Evolutionary conservation across 2,888 invertebrate species (phyloP), one percentile per base, ranked within the genome.

Genomic region (Chrysina gloriosa): DNA sequence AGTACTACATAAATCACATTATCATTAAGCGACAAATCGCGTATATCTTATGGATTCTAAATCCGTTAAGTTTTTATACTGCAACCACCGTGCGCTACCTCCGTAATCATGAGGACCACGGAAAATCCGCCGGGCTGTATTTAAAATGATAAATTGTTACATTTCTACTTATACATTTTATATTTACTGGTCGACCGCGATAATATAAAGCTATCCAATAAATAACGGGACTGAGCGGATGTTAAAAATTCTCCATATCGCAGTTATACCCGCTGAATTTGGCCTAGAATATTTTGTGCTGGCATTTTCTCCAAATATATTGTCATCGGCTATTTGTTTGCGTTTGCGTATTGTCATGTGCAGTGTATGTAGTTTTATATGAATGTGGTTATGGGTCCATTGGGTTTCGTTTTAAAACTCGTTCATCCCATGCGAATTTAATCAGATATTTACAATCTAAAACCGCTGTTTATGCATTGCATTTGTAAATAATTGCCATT

Each of bases 221-320:
- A 76, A 76, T 75, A 75, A 75, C 73, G 63, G 54, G 65, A 69
- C 66, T 63, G 70, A 70, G 70, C 71, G 72, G 71, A 73, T 70
- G 74, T 71, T 74, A 75, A 75, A 77, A 75, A 76, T 75, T 75
- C 36, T 64, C 71, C 72, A 68, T 75, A 74, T 75, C 74, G 72
- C 75, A 68, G 70, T 72, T 68, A 73, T 70, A 67, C 67, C 69
- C 72, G 70, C 71, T 71, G 75, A 77, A 77, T 76, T 77, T 74
- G 72, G 70, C 61, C 74, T 74, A 75, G 74, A 75, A 74, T 73
- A 75, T 75, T 71, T 73, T 69, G 70, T 65, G 68, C 56, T 54
- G 67, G 68, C 71, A 25, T 72, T 71, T 72, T 69, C 70, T 70
- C 70, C 69, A 73, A 67, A 74, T 75, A 71, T 75, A 71, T 72